Evolutionary conservation across 1,140 invertebrate genomes (phyloP).

Genomic region (Calosoma granatense): DNA sequence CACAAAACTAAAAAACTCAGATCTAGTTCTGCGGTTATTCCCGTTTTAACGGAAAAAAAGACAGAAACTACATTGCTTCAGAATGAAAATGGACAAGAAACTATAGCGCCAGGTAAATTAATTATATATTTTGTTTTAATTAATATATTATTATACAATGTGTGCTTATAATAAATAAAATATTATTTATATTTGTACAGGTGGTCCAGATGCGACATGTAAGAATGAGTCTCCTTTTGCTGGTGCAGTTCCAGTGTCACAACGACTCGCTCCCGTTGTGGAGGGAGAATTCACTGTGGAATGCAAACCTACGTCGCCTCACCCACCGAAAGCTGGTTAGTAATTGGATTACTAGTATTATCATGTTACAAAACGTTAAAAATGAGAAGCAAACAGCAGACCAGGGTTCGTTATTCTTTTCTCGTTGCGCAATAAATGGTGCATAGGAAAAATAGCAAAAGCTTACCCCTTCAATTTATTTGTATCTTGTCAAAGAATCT

Average conservation of each 20-base stretch:
- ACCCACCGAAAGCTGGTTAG: not conserved
- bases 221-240: not conserved
- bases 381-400: too few relatives aligned
- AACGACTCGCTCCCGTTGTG: not conserved
- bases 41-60: not conserved
- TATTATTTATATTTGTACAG: not conserved
- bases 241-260: too few relatives aligned
- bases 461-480: too few relatives aligned
- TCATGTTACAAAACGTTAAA: too few relatives aligned
- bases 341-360: not conserved
- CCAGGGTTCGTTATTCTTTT: too few relatives aligned
- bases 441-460: too few relatives aligned
- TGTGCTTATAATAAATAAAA: too few relatives aligned
- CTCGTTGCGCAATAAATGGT: too few relatives aligned
- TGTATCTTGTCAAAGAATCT: too few relatives aligned
- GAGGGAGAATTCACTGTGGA: not conserved
- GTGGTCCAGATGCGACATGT: not conserved
- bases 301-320: not conserved
- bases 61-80: not conserved
- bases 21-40: slow-evolving; percentile 17
- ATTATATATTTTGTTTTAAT: not conserved
- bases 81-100: not conserved
- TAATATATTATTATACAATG: too few relatives aligned
- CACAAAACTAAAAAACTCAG: slow-evolving; percentile 40
- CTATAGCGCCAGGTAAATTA: not conserved